These are phyloP conservation scores for Cephus rjabovi DNA, from an alignment of 2,888 invertebrate genomes.

Conservation along the genomic window DNA sequence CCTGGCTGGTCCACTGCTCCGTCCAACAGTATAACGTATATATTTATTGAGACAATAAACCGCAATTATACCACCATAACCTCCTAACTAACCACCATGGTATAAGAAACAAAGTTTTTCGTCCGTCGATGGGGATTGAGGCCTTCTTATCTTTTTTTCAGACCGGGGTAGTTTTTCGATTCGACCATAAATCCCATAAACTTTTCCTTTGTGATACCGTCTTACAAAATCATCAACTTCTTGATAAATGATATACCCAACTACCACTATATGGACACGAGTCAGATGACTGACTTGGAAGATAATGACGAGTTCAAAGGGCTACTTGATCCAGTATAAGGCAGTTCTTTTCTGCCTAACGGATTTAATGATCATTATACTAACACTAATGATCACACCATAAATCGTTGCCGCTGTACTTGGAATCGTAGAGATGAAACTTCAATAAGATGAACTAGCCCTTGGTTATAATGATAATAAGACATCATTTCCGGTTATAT, in stretches of 20 bases:
- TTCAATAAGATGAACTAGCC: constrained; percentile 31
- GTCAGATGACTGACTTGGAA: neutral
- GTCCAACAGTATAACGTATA: constrained; percentile 46
- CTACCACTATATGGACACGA: neutral
- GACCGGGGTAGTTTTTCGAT: neutral
- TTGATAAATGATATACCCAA: neutral
- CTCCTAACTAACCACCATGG: constrained; percentile 53
- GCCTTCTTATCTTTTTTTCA: neutral
- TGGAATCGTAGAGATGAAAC: constrained; percentile 43
- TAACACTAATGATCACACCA: constrained; percentile 49
- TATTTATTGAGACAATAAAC: constrained; percentile 64
- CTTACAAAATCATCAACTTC: neutral
- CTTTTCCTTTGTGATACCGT: neutral
- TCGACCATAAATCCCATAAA: neutral
- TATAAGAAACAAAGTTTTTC: neutral
- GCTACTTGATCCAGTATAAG: constrained; percentile 3
- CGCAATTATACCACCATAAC: constrained; percentile 58
- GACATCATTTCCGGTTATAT: constrained; percentile 40
- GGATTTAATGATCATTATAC: constrained; percentile 49
- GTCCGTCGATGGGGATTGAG: neutral
- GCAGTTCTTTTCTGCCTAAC: constrained; percentile 4
- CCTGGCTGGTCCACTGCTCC: constrained; percentile 7
- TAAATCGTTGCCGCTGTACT: constrained; percentile 49
- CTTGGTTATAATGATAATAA: constrained; percentile 37
- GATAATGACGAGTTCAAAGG: constrained; percentile 3